phyloP scores from a whole-genome alignment of 1,140 invertebrate species.

The Drosophila busckii region DNA sequence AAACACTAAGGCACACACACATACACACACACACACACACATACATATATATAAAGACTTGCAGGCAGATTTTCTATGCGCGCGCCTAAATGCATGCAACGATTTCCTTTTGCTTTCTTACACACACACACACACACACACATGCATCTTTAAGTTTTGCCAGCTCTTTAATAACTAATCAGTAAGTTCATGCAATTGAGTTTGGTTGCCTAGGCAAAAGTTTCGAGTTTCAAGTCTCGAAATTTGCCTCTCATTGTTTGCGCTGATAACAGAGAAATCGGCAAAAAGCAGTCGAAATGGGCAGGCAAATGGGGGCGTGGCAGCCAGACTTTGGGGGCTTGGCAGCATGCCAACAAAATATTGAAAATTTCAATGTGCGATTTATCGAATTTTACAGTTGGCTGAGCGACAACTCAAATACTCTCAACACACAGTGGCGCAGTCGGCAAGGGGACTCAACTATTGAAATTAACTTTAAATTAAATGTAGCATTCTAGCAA shows the following conservation, averaged over 20 bases:
- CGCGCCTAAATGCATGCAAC: constrained; percentile 66
- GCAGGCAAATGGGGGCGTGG: neutral
- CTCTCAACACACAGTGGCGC: too few species aligned
- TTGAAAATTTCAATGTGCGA: constrained; percentile 1
- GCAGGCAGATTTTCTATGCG: constrained; percentile 38
- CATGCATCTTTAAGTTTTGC: constrained; percentile 13
- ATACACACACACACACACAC: constrained; percentile 1
- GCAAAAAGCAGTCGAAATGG: constrained; percentile 8
- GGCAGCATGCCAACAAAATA: constrained; percentile 29
- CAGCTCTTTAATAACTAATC: constrained; percentile 65
- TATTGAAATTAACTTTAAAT: too few species aligned
- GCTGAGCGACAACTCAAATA: too few species aligned
- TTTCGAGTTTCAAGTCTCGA: constrained; percentile 40
- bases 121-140: constrained; percentile 7
- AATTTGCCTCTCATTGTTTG: constrained; percentile 57
- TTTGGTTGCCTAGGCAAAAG: constrained; percentile 25
- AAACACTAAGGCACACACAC: constrained; percentile 25
- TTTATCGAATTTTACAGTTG: too few species aligned
- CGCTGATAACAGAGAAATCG: constrained; percentile 48
- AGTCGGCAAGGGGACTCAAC: too few species aligned
- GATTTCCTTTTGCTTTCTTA: constrained; percentile 14
- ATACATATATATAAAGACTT: constrained; percentile 1
- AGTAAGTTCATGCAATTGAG: constrained; percentile 20
- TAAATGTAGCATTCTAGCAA: too few species aligned
- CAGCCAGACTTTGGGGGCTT: constrained; percentile 8